These are phyloP conservation scores for Heteractis magnifica DNA, from an alignment of 92 coral and sea anemone species.

Conservation along the genomic window DNA sequence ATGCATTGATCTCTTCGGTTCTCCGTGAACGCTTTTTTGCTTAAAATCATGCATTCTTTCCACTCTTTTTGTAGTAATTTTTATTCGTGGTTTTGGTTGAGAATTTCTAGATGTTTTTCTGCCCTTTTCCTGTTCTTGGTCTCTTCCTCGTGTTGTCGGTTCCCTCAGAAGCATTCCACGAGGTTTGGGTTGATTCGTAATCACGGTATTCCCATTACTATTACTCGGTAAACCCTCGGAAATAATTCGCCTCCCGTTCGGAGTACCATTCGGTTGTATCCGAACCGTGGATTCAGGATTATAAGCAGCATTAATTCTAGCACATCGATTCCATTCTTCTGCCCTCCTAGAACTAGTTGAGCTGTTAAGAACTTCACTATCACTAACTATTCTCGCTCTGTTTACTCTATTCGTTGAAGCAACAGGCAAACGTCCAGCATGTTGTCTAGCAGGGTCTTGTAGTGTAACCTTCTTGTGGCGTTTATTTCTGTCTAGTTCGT, in stretches of 20 bases:
- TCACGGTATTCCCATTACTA: background rate
- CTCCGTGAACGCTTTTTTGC: background rate
- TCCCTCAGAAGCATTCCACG: background rate
- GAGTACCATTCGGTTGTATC: background rate
- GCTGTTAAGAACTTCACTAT: background rate
- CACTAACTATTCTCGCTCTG: background rate
- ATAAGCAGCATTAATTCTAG: background rate
- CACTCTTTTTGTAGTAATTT: background rate
- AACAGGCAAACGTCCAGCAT: background rate
- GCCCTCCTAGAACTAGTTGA: background rate
- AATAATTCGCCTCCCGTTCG: background rate
- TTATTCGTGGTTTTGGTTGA: background rate
- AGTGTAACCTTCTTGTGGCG: background rate
- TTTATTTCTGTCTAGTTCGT: background rate
- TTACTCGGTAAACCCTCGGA: background rate
- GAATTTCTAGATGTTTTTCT: background rate
- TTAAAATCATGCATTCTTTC: background rate
- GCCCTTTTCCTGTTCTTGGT: background rate
- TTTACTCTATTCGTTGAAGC: background rate
- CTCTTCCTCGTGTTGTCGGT: background rate
- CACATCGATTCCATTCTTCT: background rate
- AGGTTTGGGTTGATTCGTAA: background rate
- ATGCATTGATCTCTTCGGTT: too few relatives aligned
- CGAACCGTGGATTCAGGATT: background rate
- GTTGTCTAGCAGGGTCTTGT: background rate